Base-by-base conservation (phyloP, 2,888 invertebrate genomes). In the Eupithecia dodoneata region DNA sequence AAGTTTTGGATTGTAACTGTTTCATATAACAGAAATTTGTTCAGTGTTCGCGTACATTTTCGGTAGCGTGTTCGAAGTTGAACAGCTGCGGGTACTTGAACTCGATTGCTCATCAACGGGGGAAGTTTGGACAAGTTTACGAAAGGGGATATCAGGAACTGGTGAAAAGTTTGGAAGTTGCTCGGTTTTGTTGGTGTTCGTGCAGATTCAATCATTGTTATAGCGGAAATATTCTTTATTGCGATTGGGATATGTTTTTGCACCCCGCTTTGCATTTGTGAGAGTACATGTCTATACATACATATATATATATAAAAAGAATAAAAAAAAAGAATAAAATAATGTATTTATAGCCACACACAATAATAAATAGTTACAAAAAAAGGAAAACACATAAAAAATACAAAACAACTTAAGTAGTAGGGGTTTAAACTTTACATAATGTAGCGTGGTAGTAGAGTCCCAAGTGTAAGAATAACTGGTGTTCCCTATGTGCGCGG, bases 11-110 rank as follows among this genome's bases (percentile, higher is more conserved):
- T 74, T 13, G 55, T 69, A 75, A 79, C 79, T 79, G 79, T 66
- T 73, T 59, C n/a, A 49, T 71, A 2, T 41, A 69, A 73, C 7
- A 69, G 63, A 63, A 30, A 63, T 18, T 49, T 41, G 42, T 59
- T n/a, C 42, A 49, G 12, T 44, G 4, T 66, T 30, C 12, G 47
- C 52, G 18, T 74, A 69, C 41, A 74, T 74, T 78, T 78, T 78
- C 74, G 74, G 76, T 84, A 74, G 85, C 87, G 85, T 86, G 87
- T 79, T 82, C 47, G 12, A 75, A 79, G 77, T 79, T 79, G 63
- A 72, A 72, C 52, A 73, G 76, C 74, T 79, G 79, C 75, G 76
- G n/a, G 71, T 77, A 65, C 78, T 75, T 76, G 67, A 45, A 45
- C 67, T 73, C 75, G 81, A 76, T 76, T 76, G 77, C 78, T 76